These are phyloP conservation scores for Enoplosus armatus DNA, from an alignment of 2,797 vertebrate genomes.

Conservation along the genomic window DNA sequence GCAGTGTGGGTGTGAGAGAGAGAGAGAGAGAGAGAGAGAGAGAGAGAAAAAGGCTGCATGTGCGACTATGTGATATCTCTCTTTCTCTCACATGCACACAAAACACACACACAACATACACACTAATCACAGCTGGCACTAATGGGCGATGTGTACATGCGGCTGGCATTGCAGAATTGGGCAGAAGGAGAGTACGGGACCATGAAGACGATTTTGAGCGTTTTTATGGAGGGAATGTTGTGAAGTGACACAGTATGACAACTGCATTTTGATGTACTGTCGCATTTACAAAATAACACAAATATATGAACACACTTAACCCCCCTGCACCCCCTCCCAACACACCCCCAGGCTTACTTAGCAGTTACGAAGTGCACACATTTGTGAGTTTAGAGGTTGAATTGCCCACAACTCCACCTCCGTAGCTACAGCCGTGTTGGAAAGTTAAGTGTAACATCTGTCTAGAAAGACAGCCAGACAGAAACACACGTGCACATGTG, in stretches of 20 bases:
- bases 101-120: conserved; percentile 71
- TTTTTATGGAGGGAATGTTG: conserved; percentile 46
- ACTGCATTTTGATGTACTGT: conserved; percentile 60
- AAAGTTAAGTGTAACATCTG: conserved; percentile 80
- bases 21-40: conserved; percentile 64
- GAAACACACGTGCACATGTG: conserved; percentile 67
- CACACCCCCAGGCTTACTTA: conserved; percentile 39
- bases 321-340: too few species aligned
- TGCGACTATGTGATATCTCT: conserved; percentile 73
- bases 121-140: conserved; percentile 81
- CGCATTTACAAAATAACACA: conserved; percentile 24
- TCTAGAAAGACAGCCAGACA: conserved; percentile 68
- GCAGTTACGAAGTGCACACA: conserved; percentile 47
- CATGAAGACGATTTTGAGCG: conserved; percentile 58
- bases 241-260: conserved; percentile 63
- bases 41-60: conserved; percentile 65
- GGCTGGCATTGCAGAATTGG: conserved; percentile 69
- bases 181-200: conserved; percentile 67
- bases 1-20: conserved; percentile 80
- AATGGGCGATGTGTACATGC: conserved; percentile 71
- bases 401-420: conserved; percentile 60
- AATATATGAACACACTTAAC: conserved; percentile 24
- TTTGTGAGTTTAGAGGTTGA: conserved; percentile 66
- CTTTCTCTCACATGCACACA: conserved; percentile 69
- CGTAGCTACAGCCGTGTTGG: conserved; percentile 49